Evolutionary conservation across 2,113 vertebrate species (phyloP).

Genomic region (Neotoma lepida): DNA sequence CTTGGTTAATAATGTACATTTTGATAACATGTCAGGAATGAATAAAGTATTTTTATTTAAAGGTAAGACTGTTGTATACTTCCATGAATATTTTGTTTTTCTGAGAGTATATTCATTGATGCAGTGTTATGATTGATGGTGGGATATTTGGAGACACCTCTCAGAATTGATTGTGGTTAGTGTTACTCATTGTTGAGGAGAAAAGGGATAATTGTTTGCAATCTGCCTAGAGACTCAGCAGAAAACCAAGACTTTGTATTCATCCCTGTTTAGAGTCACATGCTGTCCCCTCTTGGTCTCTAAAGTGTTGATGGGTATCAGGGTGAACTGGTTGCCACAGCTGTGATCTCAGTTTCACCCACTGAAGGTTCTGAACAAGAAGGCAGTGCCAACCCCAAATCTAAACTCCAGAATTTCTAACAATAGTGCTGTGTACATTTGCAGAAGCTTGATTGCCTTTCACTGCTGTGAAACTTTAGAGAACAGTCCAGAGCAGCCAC

Average conservation of each 20-base stretch:
- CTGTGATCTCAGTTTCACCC: not conserved
- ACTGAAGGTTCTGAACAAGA: not conserved
- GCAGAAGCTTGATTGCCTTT: slow-evolving; percentile 18
- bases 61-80: slow-evolving; percentile 50
- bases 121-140: not conserved
- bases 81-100: slow-evolving; percentile 57
- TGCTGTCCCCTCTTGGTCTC: not conserved
- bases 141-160: not conserved
- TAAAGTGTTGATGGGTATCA: not conserved
- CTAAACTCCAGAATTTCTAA: not conserved
- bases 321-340: not conserved
- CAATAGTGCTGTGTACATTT: not conserved
- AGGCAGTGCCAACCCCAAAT: not conserved
- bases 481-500: not conserved
- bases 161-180: not conserved
- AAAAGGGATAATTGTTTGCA: not conserved
- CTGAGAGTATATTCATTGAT: slow-evolving; percentile 37
- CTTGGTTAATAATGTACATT: slow-evolving; percentile 74
- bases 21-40: slow-evolving; percentile 74
- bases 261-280: not conserved
- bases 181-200: not conserved
- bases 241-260: not conserved
- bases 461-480: slow-evolving; percentile 6
- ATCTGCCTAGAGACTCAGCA: not conserved
- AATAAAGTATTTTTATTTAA: slow-evolving; percentile 83